Evolutionary conservation across 2,113 vertebrate species (phyloP), one percentile per base, ranked within the genome.

Genomic region (Andinoacara biseriatus): DNA sequence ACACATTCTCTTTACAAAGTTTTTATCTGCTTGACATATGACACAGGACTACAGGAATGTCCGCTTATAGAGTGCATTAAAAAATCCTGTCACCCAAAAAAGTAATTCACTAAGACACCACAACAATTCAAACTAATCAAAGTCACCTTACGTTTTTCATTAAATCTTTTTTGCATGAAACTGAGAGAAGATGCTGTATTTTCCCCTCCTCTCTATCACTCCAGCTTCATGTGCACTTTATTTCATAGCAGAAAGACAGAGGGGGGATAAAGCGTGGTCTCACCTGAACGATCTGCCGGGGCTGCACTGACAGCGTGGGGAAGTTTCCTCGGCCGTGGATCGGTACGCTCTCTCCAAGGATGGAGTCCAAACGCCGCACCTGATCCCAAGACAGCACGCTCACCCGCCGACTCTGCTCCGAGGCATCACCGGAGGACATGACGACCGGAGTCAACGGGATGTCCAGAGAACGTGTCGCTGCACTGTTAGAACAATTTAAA

Each of bases 291-390:
- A 98, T 96, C 87, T 97, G 96, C 58, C 96, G 94, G 2, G 97
- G 97, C 87, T 96, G 95, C 85, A 98, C 96, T 14, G 97, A 96
- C 74, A 99, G 96, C 54, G 98, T 99, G 59, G 98, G 97, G 95
- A 98, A 99, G 94, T 98, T 98, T 1, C 97, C 97, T 4, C 98
- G 96, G 74, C 98, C 98, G 94, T 99, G 98, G 89, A 99, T 97
- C 85, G 98, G 97, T 11, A 99, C 96, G 15, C 96, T 96, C 81
- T 98, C 97, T 1, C 95, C 95, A 77, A 99, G 96, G 88, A 99
- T 97, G 84, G 97, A 95, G 91, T 98, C 97, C 95, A 98, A 89
- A 5, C 97, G 96, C 93, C 95, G 96, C 94, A 98, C 96, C 96
- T 98, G 97, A 90, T 97, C 95, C 97, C 98, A 98, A 18, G 90